Percentiles rank a stretch among this genome's conserved stretches.
Evolutionary conservation across 1,140 invertebrate genomes (phyloP).

Genomic region (Euura lappo): DNA sequence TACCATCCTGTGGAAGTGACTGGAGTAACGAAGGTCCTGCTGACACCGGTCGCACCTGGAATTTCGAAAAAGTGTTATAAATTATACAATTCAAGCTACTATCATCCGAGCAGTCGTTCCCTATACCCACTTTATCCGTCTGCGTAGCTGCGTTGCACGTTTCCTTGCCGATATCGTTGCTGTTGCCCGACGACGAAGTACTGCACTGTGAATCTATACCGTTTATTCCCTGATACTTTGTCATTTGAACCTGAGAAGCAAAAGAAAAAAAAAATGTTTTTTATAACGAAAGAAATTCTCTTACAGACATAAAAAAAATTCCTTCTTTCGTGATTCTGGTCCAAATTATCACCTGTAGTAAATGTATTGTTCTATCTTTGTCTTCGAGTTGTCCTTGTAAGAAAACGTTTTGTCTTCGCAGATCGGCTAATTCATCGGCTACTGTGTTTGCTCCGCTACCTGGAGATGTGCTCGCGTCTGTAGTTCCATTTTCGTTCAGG

Average conservation of each 20-base stretch:
- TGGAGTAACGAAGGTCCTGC: conserved; percentile 64
- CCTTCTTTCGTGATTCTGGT: conserved; percentile 51
- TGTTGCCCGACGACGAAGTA: conserved; percentile 30
- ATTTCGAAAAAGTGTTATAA: conserved; percentile 5
- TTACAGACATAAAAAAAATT: conserved; percentile 37
- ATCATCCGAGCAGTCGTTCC: background rate
- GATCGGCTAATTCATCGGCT: conserved; percentile 74
- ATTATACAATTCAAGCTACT: background rate
- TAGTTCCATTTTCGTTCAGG: conserved; percentile 59
- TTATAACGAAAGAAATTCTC: conserved; percentile 22
- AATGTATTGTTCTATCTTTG: conserved; percentile 71
- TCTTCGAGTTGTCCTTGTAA: conserved; percentile 79
- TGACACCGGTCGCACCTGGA: conserved; percentile 69
- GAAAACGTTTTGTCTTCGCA: conserved; percentile 78
- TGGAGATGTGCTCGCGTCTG: conserved; percentile 48
- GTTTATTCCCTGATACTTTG: conserved; percentile 50
- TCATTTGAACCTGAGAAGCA: conserved; percentile 48
- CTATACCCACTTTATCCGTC: conserved; percentile 70
- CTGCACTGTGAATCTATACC: conserved; percentile 38
- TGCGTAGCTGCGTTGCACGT: conserved; percentile 74
- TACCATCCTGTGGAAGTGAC: conserved; percentile 58
- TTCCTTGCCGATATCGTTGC: conserved; percentile 37
- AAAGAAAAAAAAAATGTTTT: background rate
- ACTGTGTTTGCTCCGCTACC: conserved; percentile 58
- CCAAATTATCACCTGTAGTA: conserved; percentile 67